These are phyloP conservation scores for Macrobrachium rosenbergii DNA, from an alignment of 1,140 invertebrate species.

Conservation along the genomic window DNA sequence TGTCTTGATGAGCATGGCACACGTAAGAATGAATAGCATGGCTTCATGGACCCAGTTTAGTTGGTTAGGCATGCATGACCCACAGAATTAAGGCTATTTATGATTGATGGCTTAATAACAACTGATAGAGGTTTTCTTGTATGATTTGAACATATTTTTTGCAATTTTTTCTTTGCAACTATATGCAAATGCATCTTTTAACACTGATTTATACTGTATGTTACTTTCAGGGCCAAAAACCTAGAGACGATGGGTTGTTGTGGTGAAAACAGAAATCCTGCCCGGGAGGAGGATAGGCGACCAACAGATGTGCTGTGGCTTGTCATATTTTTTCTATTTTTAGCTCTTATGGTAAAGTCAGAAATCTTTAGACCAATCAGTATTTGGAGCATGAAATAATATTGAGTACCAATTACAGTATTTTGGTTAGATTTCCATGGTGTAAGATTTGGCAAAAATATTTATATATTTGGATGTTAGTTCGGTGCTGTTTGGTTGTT, in stretches of 20 bases:
- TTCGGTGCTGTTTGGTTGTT: neutral
- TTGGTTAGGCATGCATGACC: no score
- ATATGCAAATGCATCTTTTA: no score
- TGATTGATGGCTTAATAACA: no score
- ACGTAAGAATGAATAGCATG: no score
- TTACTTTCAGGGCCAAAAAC: neutral
- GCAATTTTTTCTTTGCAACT: no score
- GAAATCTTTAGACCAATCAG: neutral
- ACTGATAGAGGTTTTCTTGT: no score
- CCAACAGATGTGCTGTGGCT: slow-evolving; percentile 55
- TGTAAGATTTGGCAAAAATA: neutral
- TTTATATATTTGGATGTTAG: neutral
- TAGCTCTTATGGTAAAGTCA: slow-evolving; percentile 44
- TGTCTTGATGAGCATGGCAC: no score
- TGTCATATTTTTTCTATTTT: slow-evolving; percentile 44
- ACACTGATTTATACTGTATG: no score
- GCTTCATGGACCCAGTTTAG: no score
- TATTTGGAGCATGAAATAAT: neutral
- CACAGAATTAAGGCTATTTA: no score
- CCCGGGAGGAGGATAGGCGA: slow-evolving; percentile 43
- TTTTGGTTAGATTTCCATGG: neutral
- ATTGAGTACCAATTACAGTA: neutral
- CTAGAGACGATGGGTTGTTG: slow-evolving; percentile 39
- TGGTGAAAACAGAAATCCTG: slow-evolving; percentile 34
- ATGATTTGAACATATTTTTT: no score